Evolutionary conservation across 2,113 vertebrate species (phyloP).

Genomic region (Puntigrus tetrazona): DNA sequence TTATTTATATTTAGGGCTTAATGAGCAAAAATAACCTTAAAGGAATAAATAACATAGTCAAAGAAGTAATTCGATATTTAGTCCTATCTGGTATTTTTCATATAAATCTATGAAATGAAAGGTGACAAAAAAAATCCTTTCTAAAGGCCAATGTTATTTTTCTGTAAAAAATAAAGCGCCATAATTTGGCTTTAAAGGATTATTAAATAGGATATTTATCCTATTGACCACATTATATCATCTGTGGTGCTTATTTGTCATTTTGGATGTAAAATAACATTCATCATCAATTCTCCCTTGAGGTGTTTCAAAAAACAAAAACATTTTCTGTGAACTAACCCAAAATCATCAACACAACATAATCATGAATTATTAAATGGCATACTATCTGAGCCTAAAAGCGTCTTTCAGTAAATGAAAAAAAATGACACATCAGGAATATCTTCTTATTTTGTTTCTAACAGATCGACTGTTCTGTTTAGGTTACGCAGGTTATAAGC

Average conservation of each 20-base stretch:
- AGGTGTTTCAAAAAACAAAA: neutral
- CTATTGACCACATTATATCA: too few species aligned
- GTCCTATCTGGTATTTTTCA: neutral
- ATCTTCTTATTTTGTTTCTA: slow-evolving; percentile 32
- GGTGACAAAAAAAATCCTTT: neutral
- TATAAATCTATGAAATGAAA: neutral
- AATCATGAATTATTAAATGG: neutral
- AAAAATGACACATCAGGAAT: neutral
- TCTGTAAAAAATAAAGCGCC: neutral
- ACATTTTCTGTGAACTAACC: neutral
- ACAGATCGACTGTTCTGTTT: neutral
- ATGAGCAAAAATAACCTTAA: neutral
- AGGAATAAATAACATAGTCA: neutral
- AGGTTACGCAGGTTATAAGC: neutral
- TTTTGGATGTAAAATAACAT: neutral
- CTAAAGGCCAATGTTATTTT: neutral
- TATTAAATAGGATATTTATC: neutral
- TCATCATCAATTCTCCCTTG: neutral
- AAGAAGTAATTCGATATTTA: neutral
- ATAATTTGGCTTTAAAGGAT: neutral
- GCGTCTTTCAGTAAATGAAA: neutral
- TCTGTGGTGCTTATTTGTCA: neutral
- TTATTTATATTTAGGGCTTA: neutral
- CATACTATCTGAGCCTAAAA: neutral
- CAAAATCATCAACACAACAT: neutral